phyloP scores from a whole-genome alignment of 2,888 invertebrate species.

The Tetranychus truncatus region DNA sequence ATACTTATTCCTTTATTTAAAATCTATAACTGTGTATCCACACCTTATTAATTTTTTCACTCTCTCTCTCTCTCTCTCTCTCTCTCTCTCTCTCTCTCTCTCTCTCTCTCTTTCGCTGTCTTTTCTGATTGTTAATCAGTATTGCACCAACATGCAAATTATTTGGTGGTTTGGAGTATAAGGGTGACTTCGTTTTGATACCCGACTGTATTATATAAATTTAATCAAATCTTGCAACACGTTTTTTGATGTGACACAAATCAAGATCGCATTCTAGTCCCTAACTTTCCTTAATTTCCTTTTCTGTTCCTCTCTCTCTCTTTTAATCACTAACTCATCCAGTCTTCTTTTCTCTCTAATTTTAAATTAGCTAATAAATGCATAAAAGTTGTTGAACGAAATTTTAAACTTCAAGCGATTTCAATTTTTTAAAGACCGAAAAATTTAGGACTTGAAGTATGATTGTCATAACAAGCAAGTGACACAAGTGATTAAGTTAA shows the following conservation, averaged over 20 bases:
- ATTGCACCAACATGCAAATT: background rate
- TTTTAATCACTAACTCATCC: constrained; percentile 1
- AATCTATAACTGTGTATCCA: background rate
- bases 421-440: no score
- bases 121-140: background rate
- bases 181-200: background rate
- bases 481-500: no score
- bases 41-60: background rate
- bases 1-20: constrained; percentile 13
- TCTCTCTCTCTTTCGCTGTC: background rate
- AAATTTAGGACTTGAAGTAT: no score
- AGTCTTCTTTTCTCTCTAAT: background rate
- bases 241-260: constrained; percentile 2
- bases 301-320: constrained; percentile 8
- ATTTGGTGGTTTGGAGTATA: background rate
- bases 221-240: background rate
- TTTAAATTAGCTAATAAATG: background rate
- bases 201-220: background rate
- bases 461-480: no score
- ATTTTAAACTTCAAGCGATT: no score
- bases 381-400: no score
- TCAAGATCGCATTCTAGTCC: background rate
- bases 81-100: constrained; percentile 9
- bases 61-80: background rate
- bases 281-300: background rate